Conservation (phyloP, 2,113 vertebrate genomes). For the Pterocles burchelli region DNA sequence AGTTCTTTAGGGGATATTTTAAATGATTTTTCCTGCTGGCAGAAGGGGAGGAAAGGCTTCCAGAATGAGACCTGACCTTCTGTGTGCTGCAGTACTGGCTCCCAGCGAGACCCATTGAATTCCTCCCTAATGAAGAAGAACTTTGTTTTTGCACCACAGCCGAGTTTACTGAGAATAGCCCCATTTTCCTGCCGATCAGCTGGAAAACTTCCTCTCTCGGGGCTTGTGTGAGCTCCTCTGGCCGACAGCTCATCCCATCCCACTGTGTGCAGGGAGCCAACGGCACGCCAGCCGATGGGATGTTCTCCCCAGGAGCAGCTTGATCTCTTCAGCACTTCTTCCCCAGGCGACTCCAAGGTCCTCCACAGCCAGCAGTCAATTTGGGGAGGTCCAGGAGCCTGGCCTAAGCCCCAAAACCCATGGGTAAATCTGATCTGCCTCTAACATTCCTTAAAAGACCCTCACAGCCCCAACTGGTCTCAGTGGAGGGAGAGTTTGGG, state of each 20-base stretch:
- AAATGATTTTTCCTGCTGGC: background rate
- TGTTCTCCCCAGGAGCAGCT: background rate
- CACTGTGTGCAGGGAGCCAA: background rate
- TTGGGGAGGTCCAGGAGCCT: background rate
- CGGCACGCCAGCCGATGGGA: rapidly evolving
- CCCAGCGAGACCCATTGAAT: background rate
- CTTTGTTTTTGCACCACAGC: background rate
- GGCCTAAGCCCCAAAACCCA: background rate
- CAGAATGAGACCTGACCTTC: background rate
- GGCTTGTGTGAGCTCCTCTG: background rate
- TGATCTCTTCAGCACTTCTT: background rate
- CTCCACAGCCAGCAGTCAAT: background rate
- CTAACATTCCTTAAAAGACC: background rate
- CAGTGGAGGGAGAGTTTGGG: background rate
- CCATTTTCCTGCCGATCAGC: background rate
- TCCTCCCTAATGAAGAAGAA: conserved; percentile 42
- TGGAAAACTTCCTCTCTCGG: background rate
- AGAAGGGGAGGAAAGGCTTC: background rate
- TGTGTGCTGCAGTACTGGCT: rapidly evolving
- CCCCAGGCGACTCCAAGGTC: background rate
- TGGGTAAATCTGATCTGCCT: background rate
- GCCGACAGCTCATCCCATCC: background rate
- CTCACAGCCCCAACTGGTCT: background rate
- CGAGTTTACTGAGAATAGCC: background rate
- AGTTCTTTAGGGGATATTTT: background rate